Evolutionary conservation across 53 echinoderm and acorn worm species (phyloP).

Genomic region (Paracentrotus lividus): DNA sequence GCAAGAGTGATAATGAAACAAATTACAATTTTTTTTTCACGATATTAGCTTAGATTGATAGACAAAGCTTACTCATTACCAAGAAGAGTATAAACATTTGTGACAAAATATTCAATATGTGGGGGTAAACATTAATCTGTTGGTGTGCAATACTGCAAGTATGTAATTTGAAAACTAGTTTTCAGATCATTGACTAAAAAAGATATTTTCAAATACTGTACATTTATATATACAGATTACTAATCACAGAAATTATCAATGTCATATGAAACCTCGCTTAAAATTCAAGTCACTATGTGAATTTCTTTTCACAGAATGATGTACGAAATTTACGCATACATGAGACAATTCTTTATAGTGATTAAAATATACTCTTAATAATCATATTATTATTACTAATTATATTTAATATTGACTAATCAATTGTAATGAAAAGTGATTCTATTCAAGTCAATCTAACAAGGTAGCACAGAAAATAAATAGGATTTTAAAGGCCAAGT

Average conservation of each 20-base stretch:
- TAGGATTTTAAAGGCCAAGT: neutral
- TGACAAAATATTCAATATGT: neutral
- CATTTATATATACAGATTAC: neutral
- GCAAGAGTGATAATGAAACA: neutral
- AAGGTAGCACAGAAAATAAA: neutral
- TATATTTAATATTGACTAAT: neutral
- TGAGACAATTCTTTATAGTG: too few species aligned
- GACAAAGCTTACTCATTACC: neutral
- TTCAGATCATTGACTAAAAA: neutral
- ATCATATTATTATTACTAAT: neutral
- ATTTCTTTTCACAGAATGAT: too few species aligned
- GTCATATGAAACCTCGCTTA: neutral
- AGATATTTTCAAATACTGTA: neutral
- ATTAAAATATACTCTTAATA: too few species aligned
- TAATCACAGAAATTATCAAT: neutral
- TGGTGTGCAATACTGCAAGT: neutral
- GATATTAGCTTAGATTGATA: too few species aligned
- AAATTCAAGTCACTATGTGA: too few species aligned
- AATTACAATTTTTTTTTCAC: too few species aligned
- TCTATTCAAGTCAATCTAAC: neutral
- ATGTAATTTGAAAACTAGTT: too few species aligned
- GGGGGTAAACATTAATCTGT: neutral
- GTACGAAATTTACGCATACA: too few species aligned
- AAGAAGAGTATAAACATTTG: neutral
- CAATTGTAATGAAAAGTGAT: neutral